Conservation (phyloP, 2,888 invertebrate species). For the Plusia festucae region DNA sequence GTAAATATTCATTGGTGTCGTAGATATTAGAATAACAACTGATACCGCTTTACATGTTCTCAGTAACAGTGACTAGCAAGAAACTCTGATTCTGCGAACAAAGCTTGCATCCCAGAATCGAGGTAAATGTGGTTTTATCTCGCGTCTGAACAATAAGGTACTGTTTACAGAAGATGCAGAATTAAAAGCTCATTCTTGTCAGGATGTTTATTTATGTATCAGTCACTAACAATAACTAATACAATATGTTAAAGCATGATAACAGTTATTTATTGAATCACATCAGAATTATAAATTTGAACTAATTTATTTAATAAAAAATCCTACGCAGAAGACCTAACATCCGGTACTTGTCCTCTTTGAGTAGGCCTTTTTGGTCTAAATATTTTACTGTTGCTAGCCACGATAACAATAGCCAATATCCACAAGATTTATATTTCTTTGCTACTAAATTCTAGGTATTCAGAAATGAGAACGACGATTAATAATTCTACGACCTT, state of each 20-base stretch:
- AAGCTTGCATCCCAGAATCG: neutral
- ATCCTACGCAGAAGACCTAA: constrained; percentile 11
- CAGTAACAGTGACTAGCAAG: neutral
- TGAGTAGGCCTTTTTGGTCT: constrained; percentile 27
- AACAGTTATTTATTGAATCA: neutral
- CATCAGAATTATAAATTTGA: neutral
- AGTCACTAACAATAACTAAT: neutral
- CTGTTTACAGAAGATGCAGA: neutral
- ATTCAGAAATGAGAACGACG: constrained; percentile 50
- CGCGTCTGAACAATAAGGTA: neutral
- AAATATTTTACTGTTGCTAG: constrained; percentile 16
- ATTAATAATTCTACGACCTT: constrained; percentile 39
- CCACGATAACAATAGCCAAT: constrained; percentile 49
- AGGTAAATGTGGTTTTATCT: neutral
- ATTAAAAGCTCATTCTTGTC: neutral
- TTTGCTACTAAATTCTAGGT: constrained; percentile 29
- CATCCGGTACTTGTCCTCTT: constrained; percentile 10
- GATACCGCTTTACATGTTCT: neutral
- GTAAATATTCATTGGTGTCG: constrained; percentile 1
- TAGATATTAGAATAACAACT: constrained; percentile 5
- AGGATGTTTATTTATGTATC: neutral
- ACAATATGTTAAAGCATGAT: neutral
- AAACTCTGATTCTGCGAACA: neutral
- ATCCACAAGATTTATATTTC: constrained; percentile 49
- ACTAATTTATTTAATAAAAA: neutral